A percentile compares a stretch with the other conserved stretches of the same genome.
These are phyloP conservation scores for Rhynchopsitta pachyrhyncha DNA, from an alignment of 2,113 vertebrate species.

Conservation along the genomic window DNA sequence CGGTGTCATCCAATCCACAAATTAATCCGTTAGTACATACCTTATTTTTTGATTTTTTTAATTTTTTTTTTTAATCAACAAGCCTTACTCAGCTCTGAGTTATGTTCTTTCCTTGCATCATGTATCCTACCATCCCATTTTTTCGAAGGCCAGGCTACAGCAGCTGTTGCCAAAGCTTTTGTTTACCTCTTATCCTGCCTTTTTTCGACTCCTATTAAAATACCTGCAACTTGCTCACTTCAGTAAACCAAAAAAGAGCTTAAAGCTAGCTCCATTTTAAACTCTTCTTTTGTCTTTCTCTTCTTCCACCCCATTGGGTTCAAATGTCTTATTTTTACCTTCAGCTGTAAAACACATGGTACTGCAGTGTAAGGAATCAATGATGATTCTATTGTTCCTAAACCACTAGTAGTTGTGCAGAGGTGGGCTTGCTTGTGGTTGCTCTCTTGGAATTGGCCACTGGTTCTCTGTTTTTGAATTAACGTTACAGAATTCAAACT, in stretches of 20 bases:
- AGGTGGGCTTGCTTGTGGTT: not conserved
- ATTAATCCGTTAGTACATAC: not conserved
- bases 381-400: not conserved
- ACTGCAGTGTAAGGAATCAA: not conserved
- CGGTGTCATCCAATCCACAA: not conserved
- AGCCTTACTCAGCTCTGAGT: not conserved
- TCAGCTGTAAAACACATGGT: not conserved
- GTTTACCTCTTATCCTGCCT: not conserved
- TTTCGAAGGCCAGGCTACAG: not conserved
- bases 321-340: not conserved
- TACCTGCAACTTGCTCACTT: not conserved
- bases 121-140: not conserved
- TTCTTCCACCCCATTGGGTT: not conserved
- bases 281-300: not conserved
- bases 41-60: not conserved
- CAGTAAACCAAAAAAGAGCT: not conserved
- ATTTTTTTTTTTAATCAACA: not conserved
- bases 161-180: not conserved
- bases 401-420: not conserved
- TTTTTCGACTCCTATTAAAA: not conserved
- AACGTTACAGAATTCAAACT: not conserved
- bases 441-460: not conserved
- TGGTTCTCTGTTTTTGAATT: not conserved
- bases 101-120: fast-evolving
- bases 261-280: not conserved